Evolutionary conservation across 2,797 vertebrate species (phyloP).

Genomic region (Lithobates pipiens): DNA sequence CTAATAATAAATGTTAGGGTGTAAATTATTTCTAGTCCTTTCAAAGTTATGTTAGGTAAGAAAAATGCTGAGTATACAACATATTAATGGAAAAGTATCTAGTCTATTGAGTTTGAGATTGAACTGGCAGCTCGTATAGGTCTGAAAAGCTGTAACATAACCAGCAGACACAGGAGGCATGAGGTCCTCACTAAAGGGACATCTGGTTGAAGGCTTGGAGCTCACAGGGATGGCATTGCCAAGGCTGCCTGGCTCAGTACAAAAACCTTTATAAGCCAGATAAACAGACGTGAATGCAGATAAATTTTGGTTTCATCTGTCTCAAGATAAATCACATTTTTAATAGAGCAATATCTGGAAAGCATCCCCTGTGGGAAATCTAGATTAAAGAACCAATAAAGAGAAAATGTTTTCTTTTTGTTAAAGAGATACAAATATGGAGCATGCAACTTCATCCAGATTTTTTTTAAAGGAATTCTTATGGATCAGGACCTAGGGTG

Average conservation of each 20-base stretch:
- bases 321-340: neutral
- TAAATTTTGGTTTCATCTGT: slow-evolving; percentile 3
- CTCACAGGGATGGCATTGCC: slow-evolving; percentile 5
- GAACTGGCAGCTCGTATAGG: slow-evolving; percentile 19
- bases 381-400: neutral
- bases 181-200: slow-evolving; percentile 37
- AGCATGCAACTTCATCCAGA: neutral
- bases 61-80: slow-evolving; percentile 5
- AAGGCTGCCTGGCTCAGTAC: slow-evolving; percentile 13
- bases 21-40: neutral
- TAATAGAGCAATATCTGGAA: neutral
- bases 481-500: too few relatives aligned
- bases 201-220: slow-evolving; percentile 17
- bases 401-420: neutral
- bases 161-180: slow-evolving; percentile 13
- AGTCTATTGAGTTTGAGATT: slow-evolving; percentile 2
- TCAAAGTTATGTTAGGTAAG: neutral
- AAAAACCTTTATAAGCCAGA: slow-evolving; percentile 31
- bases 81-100: slow-evolving; percentile 12
- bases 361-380: neutral
- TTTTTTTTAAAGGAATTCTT: neutral
- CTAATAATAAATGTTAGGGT: slow-evolving; percentile 7
- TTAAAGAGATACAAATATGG: neutral
- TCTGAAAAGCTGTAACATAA: slow-evolving; percentile 18
- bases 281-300: slow-evolving; percentile 4